These are phyloP conservation scores for Melikaiella ostensackeni DNA, from an alignment of 2,888 invertebrate species.

Conservation along the genomic window DNA sequence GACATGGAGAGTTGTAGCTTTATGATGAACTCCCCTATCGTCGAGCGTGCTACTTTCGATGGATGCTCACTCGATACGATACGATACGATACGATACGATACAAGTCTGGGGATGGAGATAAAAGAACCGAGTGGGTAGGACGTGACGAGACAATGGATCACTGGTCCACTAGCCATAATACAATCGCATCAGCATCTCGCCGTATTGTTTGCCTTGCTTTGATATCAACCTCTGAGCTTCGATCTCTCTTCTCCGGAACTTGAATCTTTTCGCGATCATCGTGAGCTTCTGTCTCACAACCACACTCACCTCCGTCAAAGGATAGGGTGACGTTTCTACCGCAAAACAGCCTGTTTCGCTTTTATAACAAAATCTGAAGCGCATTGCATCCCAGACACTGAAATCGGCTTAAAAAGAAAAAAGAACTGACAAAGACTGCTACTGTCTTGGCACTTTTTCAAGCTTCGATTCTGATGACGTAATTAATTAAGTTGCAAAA, in stretches of 20 bases:
- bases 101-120: constrained; percentile 74
- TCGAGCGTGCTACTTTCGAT: constrained; percentile 74
- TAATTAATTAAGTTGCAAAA: neutral
- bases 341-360: constrained; percentile 40
- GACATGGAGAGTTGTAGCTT: constrained; percentile 47
- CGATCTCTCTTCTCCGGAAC: constrained; percentile 49
- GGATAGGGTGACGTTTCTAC: constrained; percentile 28
- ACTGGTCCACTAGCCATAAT: constrained; percentile 75
- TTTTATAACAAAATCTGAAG: constrained; percentile 39
- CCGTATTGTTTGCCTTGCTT: constrained; percentile 74
- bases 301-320: constrained; percentile 35
- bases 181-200: constrained; percentile 78
- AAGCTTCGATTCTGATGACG: neutral
- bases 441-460: neutral
- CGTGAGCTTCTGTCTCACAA: constrained; percentile 44
- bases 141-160: constrained; percentile 78
- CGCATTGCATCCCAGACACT: constrained; percentile 34
- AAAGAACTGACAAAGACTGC: neutral
- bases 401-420: constrained; percentile 14
- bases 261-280: constrained; percentile 37
- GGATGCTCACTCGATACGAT: constrained; percentile 76
- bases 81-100: constrained; percentile 68
- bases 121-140: constrained; percentile 76
- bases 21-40: constrained; percentile 52
- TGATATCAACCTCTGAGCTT: constrained; percentile 68